Percentiles rank a stretch among this genome's conserved stretches.
These are phyloP conservation scores for Teleogryllus occipitalis DNA, from an alignment of 1,140 invertebrate genomes.

Conservation along the genomic window DNA sequence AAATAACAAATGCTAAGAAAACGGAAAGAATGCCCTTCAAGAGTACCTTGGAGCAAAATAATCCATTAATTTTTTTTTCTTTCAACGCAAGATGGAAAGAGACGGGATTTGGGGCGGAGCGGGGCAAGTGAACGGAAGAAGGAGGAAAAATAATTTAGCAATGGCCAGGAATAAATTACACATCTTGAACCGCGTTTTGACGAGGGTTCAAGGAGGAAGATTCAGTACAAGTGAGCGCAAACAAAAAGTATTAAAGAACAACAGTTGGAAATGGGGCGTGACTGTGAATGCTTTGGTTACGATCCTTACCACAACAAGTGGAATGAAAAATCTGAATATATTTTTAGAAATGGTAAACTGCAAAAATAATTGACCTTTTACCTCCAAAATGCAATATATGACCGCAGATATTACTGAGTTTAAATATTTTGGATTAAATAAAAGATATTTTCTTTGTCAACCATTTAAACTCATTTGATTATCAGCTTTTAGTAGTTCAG, in stretches of 20 bases:
- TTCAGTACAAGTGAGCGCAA: background rate
- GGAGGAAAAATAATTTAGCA: background rate
- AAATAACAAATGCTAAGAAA: constrained; percentile 6
- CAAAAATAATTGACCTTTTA: too few species aligned
- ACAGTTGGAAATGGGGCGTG: background rate
- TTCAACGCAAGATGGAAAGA: background rate
- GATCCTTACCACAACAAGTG: too few species aligned
- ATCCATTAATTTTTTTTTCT: background rate
- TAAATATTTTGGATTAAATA: too few species aligned
- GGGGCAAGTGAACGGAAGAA: background rate
- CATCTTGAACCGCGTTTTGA: background rate
- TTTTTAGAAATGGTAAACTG: too few species aligned
- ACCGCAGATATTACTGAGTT: too few species aligned
- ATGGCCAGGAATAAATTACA: background rate
- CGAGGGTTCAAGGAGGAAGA: background rate
- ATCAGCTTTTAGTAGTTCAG: too few species aligned
- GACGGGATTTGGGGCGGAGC: background rate
- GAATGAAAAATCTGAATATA: too few species aligned
- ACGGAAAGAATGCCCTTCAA: background rate
- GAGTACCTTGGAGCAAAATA: background rate
- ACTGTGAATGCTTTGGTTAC: too few species aligned
- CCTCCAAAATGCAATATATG: too few species aligned
- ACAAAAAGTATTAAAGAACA: background rate
- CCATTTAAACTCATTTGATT: too few species aligned
- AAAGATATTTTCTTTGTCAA: too few species aligned